Base-by-base conservation (phyloP, 1,140 invertebrate species). In the Drepana arcuata region DNA sequence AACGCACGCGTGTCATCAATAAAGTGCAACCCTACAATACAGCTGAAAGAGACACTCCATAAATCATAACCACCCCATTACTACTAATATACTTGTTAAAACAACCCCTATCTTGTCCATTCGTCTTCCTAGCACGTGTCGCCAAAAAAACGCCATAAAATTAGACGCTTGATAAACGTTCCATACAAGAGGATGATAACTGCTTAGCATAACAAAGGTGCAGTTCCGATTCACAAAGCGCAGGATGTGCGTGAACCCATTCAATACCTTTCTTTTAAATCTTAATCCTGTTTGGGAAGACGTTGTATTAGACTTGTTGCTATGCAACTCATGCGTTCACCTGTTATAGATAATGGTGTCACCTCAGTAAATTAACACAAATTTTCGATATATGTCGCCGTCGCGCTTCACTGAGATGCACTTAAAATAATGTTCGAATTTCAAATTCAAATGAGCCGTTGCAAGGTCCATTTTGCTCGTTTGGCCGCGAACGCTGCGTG, bases 71-170 rank as follows among this genome's bases (percentile, higher is more conserved):
- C 58, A 63, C 72, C 74, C 74, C 41, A 77, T 74, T 65, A 77
- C 61, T 54, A 50, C 66, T 79, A 77, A 79, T 79, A 78, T 79
- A 79, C 51, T 73, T 78, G 78, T 82, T 81, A 79, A 67, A 79
- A 82, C 78, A 82, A 74, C 78, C 77, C 73, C 67, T 81, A 68
- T 79, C 74, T 79, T 70, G 62, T 82, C 72, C 43, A 51, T 57
- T 39, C 46, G 48, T 63, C 61, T 66, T 72, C 40, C 37, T 30
- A 66, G 64, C 77, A 75, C 77, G 77, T 79, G 77, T 56, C 69
- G 26, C 9, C 34, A 16, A 59, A 78, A 81, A 80, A 79, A 66
- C 58, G 31, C 45, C 42, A 61, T 63, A 63, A 71, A 67, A 72
- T 80, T 68, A 67, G 57, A 66, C 57, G 59, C 48, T 63, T 38